Evolutionary conservation across 2,888 invertebrate species (phyloP).

Genomic region (Drosophila robusta): DNA sequence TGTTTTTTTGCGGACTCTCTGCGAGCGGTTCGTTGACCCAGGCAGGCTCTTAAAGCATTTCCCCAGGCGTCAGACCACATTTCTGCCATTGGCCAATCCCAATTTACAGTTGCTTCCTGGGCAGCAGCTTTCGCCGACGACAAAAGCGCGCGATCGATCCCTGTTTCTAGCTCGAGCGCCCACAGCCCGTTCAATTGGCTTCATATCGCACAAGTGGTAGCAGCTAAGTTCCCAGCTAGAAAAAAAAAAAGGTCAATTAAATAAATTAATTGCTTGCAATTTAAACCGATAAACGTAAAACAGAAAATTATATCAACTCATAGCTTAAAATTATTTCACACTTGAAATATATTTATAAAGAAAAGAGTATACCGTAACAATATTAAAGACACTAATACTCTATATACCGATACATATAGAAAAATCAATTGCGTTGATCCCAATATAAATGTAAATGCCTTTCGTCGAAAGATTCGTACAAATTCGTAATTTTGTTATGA

Average conservation of each 20-base stretch:
- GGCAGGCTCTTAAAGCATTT: conserved; percentile 41
- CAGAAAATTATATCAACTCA: background rate
- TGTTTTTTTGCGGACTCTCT: conserved; percentile 23
- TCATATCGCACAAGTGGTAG: conserved; percentile 66
- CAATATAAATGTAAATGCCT: conserved; percentile 75
- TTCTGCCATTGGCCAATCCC: conserved; percentile 43
- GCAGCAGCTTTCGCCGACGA: conserved; percentile 28
- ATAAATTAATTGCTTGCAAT: conserved; percentile 24
- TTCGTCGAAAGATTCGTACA: conserved; percentile 69
- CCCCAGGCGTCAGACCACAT: conserved; percentile 42
- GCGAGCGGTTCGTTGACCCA: conserved; percentile 73
- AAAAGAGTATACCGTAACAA: conserved; percentile 11
- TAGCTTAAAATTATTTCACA: conserved; percentile 42
- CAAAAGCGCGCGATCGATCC: conserved; percentile 19
- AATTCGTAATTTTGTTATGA: conserved; percentile 76
- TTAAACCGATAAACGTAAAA: conserved; percentile 8
- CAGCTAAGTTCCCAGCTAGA: conserved; percentile 36
- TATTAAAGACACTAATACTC: conserved; percentile 16
- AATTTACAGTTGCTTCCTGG: conserved; percentile 51
- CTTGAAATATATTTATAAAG: conserved; percentile 42
- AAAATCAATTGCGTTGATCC: conserved; percentile 43
- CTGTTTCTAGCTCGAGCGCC: conserved; percentile 1
- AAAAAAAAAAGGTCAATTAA: background rate
- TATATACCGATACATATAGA: conserved; percentile 51
- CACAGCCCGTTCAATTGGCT: conserved; percentile 65